phyloP scores from a whole-genome alignment of 2,888 invertebrate species.

The Pyrrhosoma nymphula region DNA sequence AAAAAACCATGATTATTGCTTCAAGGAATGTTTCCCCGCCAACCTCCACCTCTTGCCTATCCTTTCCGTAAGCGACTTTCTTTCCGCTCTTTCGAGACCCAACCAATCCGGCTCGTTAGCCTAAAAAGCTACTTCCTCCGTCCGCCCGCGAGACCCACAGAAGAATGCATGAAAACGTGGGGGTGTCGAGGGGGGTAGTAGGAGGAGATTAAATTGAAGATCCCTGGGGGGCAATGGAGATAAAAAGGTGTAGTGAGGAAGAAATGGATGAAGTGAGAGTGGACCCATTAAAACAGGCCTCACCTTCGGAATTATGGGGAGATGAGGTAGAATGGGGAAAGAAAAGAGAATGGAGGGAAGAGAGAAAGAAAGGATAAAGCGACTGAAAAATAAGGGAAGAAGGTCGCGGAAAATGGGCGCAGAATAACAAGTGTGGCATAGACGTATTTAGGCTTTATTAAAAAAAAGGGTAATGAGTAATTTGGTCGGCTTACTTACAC shows the following conservation, averaged over 20 bases:
- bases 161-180: not conserved
- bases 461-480: too few relatives aligned
- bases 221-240: not conserved
- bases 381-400: too few relatives aligned
- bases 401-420: too few relatives aligned
- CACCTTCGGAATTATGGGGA: not conserved
- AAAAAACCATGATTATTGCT: not conserved
- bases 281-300: not conserved
- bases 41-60: not conserved
- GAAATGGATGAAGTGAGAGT: conserved; percentile 12
- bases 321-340: not conserved
- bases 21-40: not conserved
- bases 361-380: too few relatives aligned
- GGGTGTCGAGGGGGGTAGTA: not conserved
- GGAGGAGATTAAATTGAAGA: conserved; percentile 3
- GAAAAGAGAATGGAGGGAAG: not conserved
- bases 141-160: not conserved
- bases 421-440: too few relatives aligned
- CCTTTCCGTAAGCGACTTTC: not conserved
- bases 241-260: not conserved
- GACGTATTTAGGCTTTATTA: too few relatives aligned
- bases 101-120: not conserved
- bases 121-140: not conserved
- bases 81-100: not conserved
- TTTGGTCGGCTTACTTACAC: too few relatives aligned